Base-by-base conservation (phyloP, 2,888 invertebrate species). In the Hirtodrosophila trivittata region DNA sequence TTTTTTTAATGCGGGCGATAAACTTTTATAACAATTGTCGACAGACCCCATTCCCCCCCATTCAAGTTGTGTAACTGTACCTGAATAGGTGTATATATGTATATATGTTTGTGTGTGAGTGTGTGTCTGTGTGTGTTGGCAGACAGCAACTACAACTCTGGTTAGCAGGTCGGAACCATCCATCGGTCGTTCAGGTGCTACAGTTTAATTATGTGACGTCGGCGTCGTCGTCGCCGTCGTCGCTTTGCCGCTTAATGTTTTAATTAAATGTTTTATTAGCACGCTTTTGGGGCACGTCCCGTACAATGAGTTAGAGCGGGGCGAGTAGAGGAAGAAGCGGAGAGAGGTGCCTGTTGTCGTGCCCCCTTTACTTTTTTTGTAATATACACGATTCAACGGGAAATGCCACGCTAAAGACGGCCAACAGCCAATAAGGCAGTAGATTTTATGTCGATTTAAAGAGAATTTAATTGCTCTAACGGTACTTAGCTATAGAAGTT, bases 211-310 rank as follows among this genome's bases (percentile, higher is more conserved):
- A 76, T 71, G 63, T 67, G 70, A 72, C 67, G 57, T 50, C 43
- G 49, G 16, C 60, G 55, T 9, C 42, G 66, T 56, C 52, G 49
- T 30, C 41, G 62, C 12, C 67, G 66, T 56, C 35, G 55, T 42
- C 43, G 64, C 69, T 71, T 56, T 42, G 55, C 49, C 43, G 64
- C 69, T 75, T 86, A 85, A 82, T 82, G 83, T 83, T 86, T 82
- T 82, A 85, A 82, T 83, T 82, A 82, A 82, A 82, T 83, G 86
- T 86, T 82, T 82, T 86, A 86, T 86, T 82, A 75, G 80, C 80
- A 72, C 78, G 84, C 81, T 80, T 71, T 59, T 58, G 68, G 59
- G 71, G 58, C 64, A 71, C 56, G 68, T 54, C 66, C 55, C 26
- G 43, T 14, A 30, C 10, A 28, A 8, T 28, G 37, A 4, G 33